Evolutionary conservation across 2,797 vertebrate genomes (phyloP), one percentile per base, ranked within the genome.

Genomic region (Amblyraja radiata): DNA sequence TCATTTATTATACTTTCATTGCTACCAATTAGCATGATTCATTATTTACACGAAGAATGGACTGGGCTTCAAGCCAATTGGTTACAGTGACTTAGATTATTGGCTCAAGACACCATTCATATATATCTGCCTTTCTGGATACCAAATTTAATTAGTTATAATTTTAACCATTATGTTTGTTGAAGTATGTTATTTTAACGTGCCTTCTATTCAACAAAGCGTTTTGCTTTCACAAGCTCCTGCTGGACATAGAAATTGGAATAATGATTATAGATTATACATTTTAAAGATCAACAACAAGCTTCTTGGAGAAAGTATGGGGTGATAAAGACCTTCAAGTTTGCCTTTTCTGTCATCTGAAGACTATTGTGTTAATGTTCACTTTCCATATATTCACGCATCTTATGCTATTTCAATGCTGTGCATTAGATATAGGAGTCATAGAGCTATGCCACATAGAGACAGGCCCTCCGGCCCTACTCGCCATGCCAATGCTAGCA

Each of bases 41-140:
- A 88, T 36, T 36, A 68, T 63, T 88, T 88, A 88, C n/a, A 88
- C 28, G 36, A 23, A 88, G 14, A 88, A 88, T 68, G n/a, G 23
- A 88, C 65, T 68, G 32, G 63, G 61, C 63, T 16, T 18, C 25
- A 88, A 68, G 84, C 61, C 61, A 88, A 9, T 68, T 88, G 61
- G 84, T 88, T 68, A 88, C n/a, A 39, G 7, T 18, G 58, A 88
- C 63, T 68, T 88, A 36, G n/a, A 36, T 65, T 88, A 88, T 68
- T 88, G 63, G 84, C 16, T 68, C n/a, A 36, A 68, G 28, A 23
- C n/a, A 68, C 18, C 16, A 36, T 63, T 88, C 9, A 88, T 21
- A 36, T 68, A 21, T 68, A 68, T 36, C 84, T 88, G 63, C 36
- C 28, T 65, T 16, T 88, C 84, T 36, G n/a, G 16, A 9, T 88